phyloP scores from a whole-genome alignment of 2,888 invertebrate genomes.

The Entomobrya proxima region DNA sequence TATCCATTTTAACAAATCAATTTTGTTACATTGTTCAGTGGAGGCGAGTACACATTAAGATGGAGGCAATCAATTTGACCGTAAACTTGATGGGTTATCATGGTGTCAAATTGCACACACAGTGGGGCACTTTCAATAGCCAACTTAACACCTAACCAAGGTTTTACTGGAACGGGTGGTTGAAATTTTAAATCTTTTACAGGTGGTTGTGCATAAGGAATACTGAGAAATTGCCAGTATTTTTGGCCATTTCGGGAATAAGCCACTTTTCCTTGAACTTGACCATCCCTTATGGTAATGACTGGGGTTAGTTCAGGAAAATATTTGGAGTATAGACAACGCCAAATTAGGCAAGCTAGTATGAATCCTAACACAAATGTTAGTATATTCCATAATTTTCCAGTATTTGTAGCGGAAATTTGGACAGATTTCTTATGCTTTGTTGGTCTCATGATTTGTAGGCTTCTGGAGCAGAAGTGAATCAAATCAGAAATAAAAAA shows the following conservation, averaged over 20 bases:
- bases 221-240: slow-evolving; percentile 4
- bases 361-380: too few relatives aligned
- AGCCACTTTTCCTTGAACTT: background rate
- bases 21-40: too few relatives aligned
- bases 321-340: too few relatives aligned
- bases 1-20: too few relatives aligned
- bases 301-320: too few relatives aligned
- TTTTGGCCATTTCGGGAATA: background rate
- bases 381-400: too few relatives aligned
- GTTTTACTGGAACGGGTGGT: background rate
- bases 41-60: slow-evolving; percentile 59
- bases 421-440: too few relatives aligned
- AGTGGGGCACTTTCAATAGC: background rate
- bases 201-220: slow-evolving; percentile 5
- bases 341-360: too few relatives aligned
- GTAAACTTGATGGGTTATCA: background rate
- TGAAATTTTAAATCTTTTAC: background rate
- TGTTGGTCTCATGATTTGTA: too few relatives aligned
- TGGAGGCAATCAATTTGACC: slow-evolving; percentile 67
- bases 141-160: background rate
- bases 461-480: too few relatives aligned
- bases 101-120: slow-evolving; percentile 9
- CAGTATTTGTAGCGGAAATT: too few relatives aligned
- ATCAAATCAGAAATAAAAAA: too few relatives aligned
- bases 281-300: background rate